phyloP scores from a whole-genome alignment of 2,113 vertebrate species.

The Phodopus roborovskii region DNA sequence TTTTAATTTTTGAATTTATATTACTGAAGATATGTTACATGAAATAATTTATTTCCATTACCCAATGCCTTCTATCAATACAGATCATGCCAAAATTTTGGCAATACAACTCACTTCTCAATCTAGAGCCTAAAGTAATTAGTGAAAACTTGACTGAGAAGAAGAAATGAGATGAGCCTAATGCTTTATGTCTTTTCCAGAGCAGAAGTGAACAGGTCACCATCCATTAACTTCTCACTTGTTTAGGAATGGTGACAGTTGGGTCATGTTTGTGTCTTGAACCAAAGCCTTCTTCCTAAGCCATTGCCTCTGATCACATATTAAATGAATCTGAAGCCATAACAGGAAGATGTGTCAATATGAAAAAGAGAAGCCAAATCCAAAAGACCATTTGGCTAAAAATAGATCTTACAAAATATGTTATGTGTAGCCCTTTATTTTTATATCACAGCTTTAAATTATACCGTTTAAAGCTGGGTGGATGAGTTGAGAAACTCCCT shows the following conservation, averaged over 20 bases:
- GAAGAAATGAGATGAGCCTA: background rate
- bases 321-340: constrained; percentile 22
- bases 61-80: background rate
- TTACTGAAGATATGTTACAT: background rate
- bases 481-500: constrained; percentile 64
- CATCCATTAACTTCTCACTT: background rate
- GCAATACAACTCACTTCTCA: background rate
- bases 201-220: background rate
- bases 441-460: constrained; percentile 68
- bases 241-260: background rate
- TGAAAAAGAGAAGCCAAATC: constrained; percentile 51
- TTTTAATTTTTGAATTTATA: background rate
- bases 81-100: constrained; percentile 9
- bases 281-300: constrained; percentile 13
- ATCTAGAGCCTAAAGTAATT: background rate
- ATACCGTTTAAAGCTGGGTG: constrained; percentile 55
- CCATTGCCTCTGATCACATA: background rate
- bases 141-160: constrained; percentile 18
- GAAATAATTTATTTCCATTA: background rate
- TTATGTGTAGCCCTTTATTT: constrained; percentile 67
- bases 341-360: constrained; percentile 31
- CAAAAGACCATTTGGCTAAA: constrained; percentile 66
- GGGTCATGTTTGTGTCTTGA: background rate
- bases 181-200: constrained; percentile 22
- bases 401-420: constrained; percentile 74